These are phyloP conservation scores for Coregonus ussuriensis DNA, from an alignment of 2,797 vertebrate species.

Conservation along the genomic window DNA sequence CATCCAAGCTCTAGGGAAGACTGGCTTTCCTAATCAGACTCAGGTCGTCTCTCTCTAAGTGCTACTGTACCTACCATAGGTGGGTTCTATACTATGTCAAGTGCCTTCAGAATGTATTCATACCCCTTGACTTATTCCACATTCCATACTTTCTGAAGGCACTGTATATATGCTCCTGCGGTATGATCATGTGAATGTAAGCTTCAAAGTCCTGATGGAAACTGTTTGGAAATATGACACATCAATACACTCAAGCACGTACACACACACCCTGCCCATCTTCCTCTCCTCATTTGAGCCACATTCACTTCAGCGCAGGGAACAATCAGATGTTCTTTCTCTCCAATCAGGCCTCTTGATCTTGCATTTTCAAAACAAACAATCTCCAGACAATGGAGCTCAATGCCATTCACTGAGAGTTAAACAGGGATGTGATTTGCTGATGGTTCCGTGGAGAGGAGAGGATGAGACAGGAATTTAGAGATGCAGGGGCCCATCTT, in stretches of 20 bases:
- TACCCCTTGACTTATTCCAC: too few relatives aligned
- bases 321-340: slow-evolving; percentile 66
- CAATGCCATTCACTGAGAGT: slow-evolving; percentile 47
- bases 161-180: not conserved
- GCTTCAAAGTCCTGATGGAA: not conserved
- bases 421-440: slow-evolving; percentile 70
- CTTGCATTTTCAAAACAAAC: slow-evolving; percentile 72
- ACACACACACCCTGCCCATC: slow-evolving; percentile 18
- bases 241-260: not conserved
- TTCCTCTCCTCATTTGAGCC: slow-evolving; percentile 41
- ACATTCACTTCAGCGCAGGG: slow-evolving; percentile 59
- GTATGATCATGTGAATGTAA: not conserved
- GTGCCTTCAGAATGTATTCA: too few relatives aligned
- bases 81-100: too few relatives aligned
- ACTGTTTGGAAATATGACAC: slow-evolving; percentile 6
- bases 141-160: not conserved
- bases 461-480: not conserved
- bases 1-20: slow-evolving; percentile 54
- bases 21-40: slow-evolving; percentile 60
- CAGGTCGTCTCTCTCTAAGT: not conserved
- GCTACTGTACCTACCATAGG: too few relatives aligned
- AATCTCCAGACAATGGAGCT: slow-evolving; percentile 67
- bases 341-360: slow-evolving; percentile 55
- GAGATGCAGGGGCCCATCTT: not conserved
- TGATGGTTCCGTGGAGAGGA: not conserved